phyloP scores from a whole-genome alignment of 1,140 invertebrate species.

The Microvelia longipes region DNA sequence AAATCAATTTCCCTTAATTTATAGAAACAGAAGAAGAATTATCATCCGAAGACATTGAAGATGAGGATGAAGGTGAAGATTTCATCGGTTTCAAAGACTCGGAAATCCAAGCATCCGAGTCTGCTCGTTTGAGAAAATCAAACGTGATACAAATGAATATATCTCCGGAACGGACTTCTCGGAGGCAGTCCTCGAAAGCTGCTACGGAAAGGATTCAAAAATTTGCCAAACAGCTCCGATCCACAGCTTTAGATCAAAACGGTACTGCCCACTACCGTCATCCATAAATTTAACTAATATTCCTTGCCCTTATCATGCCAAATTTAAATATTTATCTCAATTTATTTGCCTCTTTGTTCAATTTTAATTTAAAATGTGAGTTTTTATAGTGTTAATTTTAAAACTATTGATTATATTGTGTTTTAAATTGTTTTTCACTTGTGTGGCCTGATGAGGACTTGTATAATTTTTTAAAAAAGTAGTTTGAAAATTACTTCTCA shows the following conservation, averaged over 20 bases:
- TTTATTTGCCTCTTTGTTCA: too few relatives aligned
- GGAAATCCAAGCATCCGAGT: background rate
- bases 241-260: constrained; percentile 5
- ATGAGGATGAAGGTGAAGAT: background rate
- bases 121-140: background rate
- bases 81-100: background rate
- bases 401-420: too few relatives aligned
- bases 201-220: constrained; percentile 30
- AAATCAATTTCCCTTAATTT: too few relatives aligned
- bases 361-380: too few relatives aligned
- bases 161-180: constrained; percentile 18
- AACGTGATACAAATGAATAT: background rate
- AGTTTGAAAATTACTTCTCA: too few relatives aligned
- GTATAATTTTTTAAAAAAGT: too few relatives aligned
- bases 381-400: too few relatives aligned
- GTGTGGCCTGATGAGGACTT: too few relatives aligned
- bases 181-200: constrained; percentile 28
- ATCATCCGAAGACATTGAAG: background rate
- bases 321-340: too few relatives aligned
- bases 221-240: constrained; percentile 31
- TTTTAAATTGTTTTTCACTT: too few relatives aligned
- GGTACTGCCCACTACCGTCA: background rate
- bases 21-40: background rate
- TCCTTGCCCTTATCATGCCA: background rate
- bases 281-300: background rate